A percentile compares a stretch with the other conserved stretches of the same genome.
These are phyloP conservation scores for Philantomba maxwellii DNA, from an alignment of 2,113 vertebrate genomes.

Conservation along the genomic window DNA sequence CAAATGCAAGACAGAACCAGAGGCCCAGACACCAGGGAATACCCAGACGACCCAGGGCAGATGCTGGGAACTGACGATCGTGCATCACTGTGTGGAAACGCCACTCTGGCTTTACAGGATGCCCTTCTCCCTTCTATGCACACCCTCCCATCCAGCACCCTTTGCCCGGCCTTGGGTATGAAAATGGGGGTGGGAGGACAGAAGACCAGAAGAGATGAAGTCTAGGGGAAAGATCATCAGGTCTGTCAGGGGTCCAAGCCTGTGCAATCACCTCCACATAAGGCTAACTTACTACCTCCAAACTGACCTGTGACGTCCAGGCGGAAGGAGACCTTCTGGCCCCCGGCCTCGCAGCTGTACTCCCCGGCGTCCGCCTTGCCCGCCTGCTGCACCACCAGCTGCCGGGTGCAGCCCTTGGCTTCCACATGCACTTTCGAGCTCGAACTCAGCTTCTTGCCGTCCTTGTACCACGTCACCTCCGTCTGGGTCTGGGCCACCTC, in stretches of 20 bases:
- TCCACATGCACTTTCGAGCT: conserved; percentile 62
- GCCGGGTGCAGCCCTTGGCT: rapidly evolving
- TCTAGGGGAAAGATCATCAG: not conserved
- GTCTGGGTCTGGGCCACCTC: conserved; percentile 83
- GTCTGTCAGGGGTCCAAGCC: not conserved
- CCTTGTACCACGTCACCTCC: conserved; percentile 86
- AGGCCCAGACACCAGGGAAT: not conserved
- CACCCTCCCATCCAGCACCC: not conserved
- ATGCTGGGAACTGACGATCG: not conserved
- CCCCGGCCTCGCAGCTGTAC: conserved; percentile 68
- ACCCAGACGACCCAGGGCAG: not conserved
- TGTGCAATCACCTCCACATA: not conserved
- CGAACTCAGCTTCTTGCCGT: conserved; percentile 70
- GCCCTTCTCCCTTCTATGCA: not conserved
- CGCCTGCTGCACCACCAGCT: not conserved
- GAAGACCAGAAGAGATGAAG: not conserved
- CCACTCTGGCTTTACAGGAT: not conserved
- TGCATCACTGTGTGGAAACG: not conserved
- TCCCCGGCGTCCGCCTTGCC: conserved; percentile 53
- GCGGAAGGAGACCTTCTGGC: conserved; percentile 64
- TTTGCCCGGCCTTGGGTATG: not conserved
- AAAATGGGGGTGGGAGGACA: not conserved
- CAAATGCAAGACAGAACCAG: not conserved
- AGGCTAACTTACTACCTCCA: not conserved
- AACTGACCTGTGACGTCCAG: conserved; percentile 4